Conservation (phyloP, 2,888 invertebrate genomes). For the Amaurobius ferox region DNA sequence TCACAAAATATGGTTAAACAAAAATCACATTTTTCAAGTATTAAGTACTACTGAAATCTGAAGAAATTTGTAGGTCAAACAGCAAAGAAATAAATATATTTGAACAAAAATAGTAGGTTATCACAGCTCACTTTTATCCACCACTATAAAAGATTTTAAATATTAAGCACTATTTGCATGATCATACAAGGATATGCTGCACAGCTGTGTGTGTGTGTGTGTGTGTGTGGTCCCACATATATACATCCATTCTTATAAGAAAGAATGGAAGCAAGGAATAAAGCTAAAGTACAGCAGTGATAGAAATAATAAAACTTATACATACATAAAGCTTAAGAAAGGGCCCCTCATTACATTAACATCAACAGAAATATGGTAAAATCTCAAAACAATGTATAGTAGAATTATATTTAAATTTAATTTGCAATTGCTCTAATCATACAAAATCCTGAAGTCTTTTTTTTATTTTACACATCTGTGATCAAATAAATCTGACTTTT, state of each 20-base stretch:
- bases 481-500: too few relatives aligned
- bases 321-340: too few relatives aligned
- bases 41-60: not conserved
- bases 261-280: conserved; percentile 11
- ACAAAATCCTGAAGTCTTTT: not conserved
- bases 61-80: not conserved
- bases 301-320: too few relatives aligned
- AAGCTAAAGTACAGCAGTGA: not conserved
- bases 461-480: too few relatives aligned
- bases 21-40: not conserved
- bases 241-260: not conserved
- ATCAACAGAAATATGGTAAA: not conserved
- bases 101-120: not conserved
- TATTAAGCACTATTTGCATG: not conserved
- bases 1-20: not conserved
- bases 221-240: conserved; percentile 11
- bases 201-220: too few relatives aligned
- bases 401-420: not conserved
- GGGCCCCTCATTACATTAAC: too few relatives aligned
- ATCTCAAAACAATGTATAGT: not conserved
- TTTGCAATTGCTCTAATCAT: not conserved
- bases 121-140: not conserved
- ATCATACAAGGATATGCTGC: not conserved
- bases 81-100: not conserved
- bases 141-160: not conserved